Base-by-base conservation (phyloP, 2,797 vertebrate genomes). In the Coracias cyanogaster region DNA sequence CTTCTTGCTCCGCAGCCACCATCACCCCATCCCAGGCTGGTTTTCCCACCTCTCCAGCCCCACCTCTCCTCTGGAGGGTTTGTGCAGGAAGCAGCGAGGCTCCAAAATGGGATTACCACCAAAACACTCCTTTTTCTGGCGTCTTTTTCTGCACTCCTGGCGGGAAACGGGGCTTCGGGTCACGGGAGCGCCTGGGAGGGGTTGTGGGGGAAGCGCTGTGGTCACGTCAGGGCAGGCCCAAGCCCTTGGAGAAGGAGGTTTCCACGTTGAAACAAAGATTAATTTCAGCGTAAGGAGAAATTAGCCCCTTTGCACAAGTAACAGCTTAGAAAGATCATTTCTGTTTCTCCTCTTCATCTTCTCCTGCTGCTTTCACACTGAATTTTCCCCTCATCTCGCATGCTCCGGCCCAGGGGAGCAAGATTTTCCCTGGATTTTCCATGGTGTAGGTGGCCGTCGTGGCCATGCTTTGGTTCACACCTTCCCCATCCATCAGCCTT, bases 131-230 rank as follows among this genome's bases (percentile, higher is more conserved):
- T 58, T 31, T 17, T 51, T 3, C 11, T 1, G 15, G 61, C 26
- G 10, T 7, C 15, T 57, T 64, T 37, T 11, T 46, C 71, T 25
- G 26, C 2, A 7, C 69, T 82, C 49, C 64, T 58, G 76, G 61
- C 26, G 2, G 19, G 39, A 41, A 8, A 1, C 41, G 15, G 41
- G 10, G 10, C 41, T 61, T 51, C 26, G 54, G 73, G 10, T 76
- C 15, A 2, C 0, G 1, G 64, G 26, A 52, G 11, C 7, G 3
- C 54, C 80, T 33, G 0, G 26, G 33, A 21, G 17, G 5, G 8
- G 6, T 28, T 8, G 17, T 4, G 51, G 37, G 35, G 45, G 54
- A 57, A 39, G 57, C 9, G 5, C n/a, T 8, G 17, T 4, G 51
- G 37, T 45, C 43, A 5, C 21, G 3, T 28, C 37, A 8, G 13